Conservation (phyloP, 1,140 invertebrate genomes). For the Drosophila bocqueti region DNA sequence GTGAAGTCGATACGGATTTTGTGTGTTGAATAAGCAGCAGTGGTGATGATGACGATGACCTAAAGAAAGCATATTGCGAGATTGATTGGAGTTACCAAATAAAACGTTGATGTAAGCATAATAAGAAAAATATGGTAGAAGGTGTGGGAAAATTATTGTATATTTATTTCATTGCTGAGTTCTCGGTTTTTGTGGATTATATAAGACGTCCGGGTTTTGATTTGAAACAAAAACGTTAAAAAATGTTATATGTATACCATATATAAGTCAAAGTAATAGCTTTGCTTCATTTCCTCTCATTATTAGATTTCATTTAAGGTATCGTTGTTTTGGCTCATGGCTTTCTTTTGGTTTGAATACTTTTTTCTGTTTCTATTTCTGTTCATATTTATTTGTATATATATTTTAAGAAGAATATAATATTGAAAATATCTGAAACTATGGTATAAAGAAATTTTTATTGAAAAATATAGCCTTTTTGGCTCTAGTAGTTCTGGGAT, state of each 20-base stretch:
- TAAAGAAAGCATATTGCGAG: constrained; percentile 6
- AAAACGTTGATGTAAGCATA: neutral
- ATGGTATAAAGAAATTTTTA: neutral
- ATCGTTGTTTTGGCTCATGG: too few relatives aligned
- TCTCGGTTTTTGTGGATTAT: too few relatives aligned
- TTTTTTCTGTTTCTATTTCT: neutral
- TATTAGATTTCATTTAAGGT: neutral
- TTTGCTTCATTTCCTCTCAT: neutral
- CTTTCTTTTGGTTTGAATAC: too few relatives aligned
- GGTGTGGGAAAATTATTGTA: too few relatives aligned
- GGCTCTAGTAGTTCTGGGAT: neutral
- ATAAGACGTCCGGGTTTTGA: too few relatives aligned
- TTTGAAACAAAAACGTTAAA: too few relatives aligned
- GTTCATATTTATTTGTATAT: neutral
- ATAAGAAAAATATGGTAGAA: too few relatives aligned
- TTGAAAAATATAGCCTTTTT: neutral
- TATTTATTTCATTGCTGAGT: too few relatives aligned
- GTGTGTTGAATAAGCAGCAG: constrained; percentile 7
- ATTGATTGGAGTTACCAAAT: neutral
- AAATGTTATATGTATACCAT: too few relatives aligned
- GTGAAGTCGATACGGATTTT: constrained; percentile 9
- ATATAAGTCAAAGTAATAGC: neutral
- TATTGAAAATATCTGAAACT: neutral
- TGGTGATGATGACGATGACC: constrained; percentile 4
- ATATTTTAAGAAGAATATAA: neutral